phyloP scores from a whole-genome alignment of 2,888 invertebrate species.

The Amiota communis region DNA sequence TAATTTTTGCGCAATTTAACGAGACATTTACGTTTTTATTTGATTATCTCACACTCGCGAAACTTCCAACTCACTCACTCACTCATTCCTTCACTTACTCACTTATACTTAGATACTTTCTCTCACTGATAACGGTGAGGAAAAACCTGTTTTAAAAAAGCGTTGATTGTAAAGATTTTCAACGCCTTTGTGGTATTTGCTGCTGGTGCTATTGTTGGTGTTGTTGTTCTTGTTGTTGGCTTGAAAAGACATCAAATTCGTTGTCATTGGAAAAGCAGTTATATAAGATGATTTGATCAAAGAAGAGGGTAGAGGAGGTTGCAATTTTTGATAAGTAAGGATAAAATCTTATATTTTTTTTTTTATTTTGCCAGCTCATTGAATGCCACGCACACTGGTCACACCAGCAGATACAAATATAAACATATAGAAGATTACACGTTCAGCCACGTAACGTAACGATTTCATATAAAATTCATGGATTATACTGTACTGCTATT shows the following conservation, averaged over 20 bases:
- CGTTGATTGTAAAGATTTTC: conserved; percentile 55
- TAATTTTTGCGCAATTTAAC: conserved; percentile 71
- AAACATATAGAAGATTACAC: background rate
- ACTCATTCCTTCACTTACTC: conserved; percentile 21
- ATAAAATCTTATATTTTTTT: background rate
- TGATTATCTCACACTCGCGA: conserved; percentile 66
- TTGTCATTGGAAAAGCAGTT: no score
- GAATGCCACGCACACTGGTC: conserved; percentile 4
- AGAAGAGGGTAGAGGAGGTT: no score
- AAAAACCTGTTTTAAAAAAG: conserved; percentile 26
- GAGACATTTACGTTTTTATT: conserved; percentile 71
- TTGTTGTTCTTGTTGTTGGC: background rate
- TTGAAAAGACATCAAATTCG: background rate
- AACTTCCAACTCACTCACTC: conserved; percentile 45
- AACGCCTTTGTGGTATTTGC: background rate
- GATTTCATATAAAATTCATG: conserved; percentile 4
- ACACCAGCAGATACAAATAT: background rate
- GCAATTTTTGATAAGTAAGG: no score
- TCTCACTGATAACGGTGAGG: background rate
- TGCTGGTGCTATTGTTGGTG: background rate
- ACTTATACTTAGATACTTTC: background rate
- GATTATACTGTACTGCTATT: background rate
- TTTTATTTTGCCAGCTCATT: background rate
- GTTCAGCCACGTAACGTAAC: conserved; percentile 10
- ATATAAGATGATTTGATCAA: no score